Percentiles rank a stretch among this genome's conserved stretches.
Evolutionary conservation across 2,113 vertebrate species (phyloP).

Genomic region (Upupa epops): DNA sequence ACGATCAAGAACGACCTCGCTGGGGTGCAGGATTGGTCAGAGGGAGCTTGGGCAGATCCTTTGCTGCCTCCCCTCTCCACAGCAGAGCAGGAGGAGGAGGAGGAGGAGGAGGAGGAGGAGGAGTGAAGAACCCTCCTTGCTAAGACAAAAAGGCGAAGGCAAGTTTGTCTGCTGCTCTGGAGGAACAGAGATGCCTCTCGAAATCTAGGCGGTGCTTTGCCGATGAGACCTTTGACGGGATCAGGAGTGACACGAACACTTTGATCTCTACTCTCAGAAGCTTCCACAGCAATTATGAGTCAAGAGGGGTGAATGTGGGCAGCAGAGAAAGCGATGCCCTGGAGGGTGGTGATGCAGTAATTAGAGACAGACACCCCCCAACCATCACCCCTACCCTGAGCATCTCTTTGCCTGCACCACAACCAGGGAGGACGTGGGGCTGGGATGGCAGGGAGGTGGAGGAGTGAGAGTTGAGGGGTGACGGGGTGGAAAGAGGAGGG

Average conservation of each 20-base stretch:
- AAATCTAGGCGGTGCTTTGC: conserved; percentile 50
- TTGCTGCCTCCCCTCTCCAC: neutral
- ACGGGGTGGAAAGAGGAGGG: neutral
- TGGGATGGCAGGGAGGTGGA: too few species aligned
- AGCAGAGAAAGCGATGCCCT: conserved; percentile 44
- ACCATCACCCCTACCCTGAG: too few species aligned
- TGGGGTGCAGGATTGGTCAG: neutral
- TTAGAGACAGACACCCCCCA: conserved; percentile 56
- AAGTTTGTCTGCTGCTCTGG: conserved; percentile 24
- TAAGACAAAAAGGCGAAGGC: neutral
- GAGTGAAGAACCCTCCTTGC: neutral
- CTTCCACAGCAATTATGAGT: conserved; percentile 60
- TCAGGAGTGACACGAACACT: conserved; percentile 49
- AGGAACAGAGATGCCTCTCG: conserved; percentile 14
- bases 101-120: rapidly evolving
- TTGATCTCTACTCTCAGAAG: conserved; percentile 64
- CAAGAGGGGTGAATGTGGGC: conserved; percentile 59
- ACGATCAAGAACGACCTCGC: neutral
- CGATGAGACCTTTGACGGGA: conserved; percentile 57
- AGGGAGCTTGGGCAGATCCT: neutral
- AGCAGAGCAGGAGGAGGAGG: neutral
- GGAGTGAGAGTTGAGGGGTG: neutral
- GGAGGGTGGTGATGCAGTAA: conserved; percentile 31
- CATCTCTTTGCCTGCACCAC: neutral
- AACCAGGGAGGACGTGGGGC: neutral